phyloP scores from a whole-genome alignment of 37 sponge, comb jelly and placozoan genomes.

The Cladorhizidae sp. region DNA sequence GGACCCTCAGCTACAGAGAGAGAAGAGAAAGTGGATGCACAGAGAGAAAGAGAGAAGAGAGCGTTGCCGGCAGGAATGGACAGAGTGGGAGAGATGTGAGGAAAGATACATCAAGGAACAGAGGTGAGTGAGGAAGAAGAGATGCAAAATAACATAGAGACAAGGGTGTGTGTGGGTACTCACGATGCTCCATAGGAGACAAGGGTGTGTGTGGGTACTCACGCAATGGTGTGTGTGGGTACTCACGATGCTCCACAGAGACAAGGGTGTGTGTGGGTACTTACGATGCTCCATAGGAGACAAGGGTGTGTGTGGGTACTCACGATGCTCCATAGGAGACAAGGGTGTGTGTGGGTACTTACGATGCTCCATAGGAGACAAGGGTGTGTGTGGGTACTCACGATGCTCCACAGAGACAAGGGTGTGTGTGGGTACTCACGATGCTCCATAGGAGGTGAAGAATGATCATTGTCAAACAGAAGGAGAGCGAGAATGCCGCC shows the following conservation, averaged over 20 bases:
- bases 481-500: constrained; percentile 68
- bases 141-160: not conserved
- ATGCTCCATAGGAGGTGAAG: constrained; percentile 63
- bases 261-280: not conserved
- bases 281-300: constrained; percentile 79
- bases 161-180: not conserved
- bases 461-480: constrained; percentile 93
- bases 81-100: too few relatives aligned
- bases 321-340: constrained; percentile 76
- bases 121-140: not conserved
- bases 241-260: constrained; percentile 83
- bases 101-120: too few relatives aligned
- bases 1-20: constrained; percentile 68
- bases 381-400: constrained; percentile 32
- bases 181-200: constrained; percentile 76
- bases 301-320: constrained; percentile 17
- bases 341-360: too few relatives aligned
- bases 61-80: not conserved
- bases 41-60: not conserved
- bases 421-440: constrained; percentile 50
- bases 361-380: constrained; percentile 87
- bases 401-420: constrained; percentile 81
- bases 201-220: too few relatives aligned
- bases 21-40: not conserved
- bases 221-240: not conserved